A percentile compares a stretch with the other conserved stretches of the same genome.
These are phyloP conservation scores for Lordiphosa collinella DNA, from an alignment of 1,140 invertebrate genomes.

Conservation along the genomic window DNA sequence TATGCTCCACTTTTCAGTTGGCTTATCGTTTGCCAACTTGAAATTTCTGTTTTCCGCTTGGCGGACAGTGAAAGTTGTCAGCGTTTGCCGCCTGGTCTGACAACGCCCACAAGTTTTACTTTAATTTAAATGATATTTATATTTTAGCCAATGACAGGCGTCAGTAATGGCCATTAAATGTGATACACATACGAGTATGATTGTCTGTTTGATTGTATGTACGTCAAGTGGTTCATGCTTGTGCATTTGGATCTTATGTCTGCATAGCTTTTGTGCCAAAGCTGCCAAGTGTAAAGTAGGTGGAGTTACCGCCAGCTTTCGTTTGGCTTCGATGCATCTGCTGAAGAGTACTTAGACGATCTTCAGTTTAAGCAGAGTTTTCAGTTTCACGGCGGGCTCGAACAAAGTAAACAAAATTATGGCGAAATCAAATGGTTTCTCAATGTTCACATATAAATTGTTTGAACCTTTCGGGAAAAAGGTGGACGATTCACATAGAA, in stretches of 20 bases:
- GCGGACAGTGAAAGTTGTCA: conserved; percentile 37
- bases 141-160: conserved; percentile 23
- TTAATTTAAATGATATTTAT: conserved; percentile 12
- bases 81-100: not conserved
- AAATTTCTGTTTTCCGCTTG: conserved; percentile 15
- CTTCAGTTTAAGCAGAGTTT: too few species aligned
- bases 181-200: not conserved
- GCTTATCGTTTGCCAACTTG: conserved; percentile 13
- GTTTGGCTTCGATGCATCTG: too few species aligned
- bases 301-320: conserved; percentile 15
- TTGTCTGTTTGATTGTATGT: conserved; percentile 19
- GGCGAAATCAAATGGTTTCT: too few species aligned
- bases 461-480: too few species aligned
- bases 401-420: too few species aligned
- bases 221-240: not conserved
- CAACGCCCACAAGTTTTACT: conserved; percentile 16
- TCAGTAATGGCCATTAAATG: conserved; percentile 12
- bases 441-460: too few species aligned
- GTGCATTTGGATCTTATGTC: conserved; percentile 23
- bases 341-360: too few species aligned
- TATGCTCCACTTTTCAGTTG: conserved; percentile 16
- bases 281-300: conserved; percentile 36
- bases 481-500: too few species aligned
- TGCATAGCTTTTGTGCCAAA: conserved; percentile 12
- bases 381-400: too few species aligned